Conservation (phyloP, 2,888 invertebrate species). For the Andricus quercusramuli region DNA sequence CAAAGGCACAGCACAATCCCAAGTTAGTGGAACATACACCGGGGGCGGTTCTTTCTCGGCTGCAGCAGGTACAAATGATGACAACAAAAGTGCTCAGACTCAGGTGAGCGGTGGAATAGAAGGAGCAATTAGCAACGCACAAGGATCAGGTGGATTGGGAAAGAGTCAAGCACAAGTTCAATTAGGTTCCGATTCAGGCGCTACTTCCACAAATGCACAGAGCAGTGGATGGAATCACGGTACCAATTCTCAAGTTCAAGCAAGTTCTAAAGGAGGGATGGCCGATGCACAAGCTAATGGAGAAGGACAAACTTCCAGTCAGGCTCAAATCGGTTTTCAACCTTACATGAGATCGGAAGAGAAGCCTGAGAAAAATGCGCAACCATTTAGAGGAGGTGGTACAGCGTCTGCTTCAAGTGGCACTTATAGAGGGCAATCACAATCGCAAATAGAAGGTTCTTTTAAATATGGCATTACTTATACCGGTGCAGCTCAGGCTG, state of each 20-base stretch:
- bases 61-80: conserved; percentile 89
- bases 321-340: conserved; percentile 92
- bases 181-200: conserved; percentile 87
- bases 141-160: conserved; percentile 86
- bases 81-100: conserved; percentile 85
- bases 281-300: conserved; percentile 92
- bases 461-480: conserved; percentile 89
- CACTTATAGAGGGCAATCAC: conserved; percentile 87
- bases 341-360: conserved; percentile 83
- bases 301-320: conserved; percentile 91
- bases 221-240: conserved; percentile 88
- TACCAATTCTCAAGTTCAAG: conserved; percentile 90
- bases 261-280: conserved; percentile 89
- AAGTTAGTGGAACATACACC: conserved; percentile 89
- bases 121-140: conserved; percentile 88
- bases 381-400: conserved; percentile 87
- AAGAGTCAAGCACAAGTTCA: conserved; percentile 90
- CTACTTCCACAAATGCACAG: conserved; percentile 87
- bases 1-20: conserved; percentile 89
- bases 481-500: conserved; percentile 90
- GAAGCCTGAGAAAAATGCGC: conserved; percentile 79
- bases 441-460: conserved; percentile 90
- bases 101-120: conserved; percentile 87
- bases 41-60: conserved; percentile 90
- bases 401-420: conserved; percentile 90